Conservation (phyloP, 2,113 vertebrate species). For the Pterocles burchelli region DNA sequence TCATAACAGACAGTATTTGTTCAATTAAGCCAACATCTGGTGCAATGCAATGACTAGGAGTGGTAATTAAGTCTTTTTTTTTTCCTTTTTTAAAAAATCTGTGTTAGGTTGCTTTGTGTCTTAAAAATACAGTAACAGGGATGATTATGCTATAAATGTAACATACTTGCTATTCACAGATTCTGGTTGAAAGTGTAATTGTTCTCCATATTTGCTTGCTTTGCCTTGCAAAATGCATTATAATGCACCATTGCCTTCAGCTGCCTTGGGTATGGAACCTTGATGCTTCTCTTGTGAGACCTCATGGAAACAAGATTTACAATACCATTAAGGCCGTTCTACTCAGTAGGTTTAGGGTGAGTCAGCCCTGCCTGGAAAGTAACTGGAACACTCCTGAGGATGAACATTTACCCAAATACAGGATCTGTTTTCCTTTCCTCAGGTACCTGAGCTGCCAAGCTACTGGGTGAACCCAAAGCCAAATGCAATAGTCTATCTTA, state of each 20-base stretch:
- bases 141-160: background rate
- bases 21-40: conserved; percentile 27
- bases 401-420: background rate
- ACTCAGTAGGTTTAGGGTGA: background rate
- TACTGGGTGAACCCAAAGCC: background rate
- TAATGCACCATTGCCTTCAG: background rate
- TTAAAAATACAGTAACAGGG: background rate
- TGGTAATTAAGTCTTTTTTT: background rate
- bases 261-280: background rate
- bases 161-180: background rate
- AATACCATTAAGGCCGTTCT: background rate
- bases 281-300: background rate
- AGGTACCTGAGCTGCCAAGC: fast-evolving
- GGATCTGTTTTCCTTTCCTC: background rate
- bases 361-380: background rate
- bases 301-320: background rate
- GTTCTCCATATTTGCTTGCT: background rate
- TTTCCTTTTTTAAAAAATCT: background rate
- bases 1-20: background rate
- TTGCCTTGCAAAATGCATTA: background rate
- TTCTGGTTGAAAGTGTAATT: background rate
- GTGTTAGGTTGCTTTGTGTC: background rate
- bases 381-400: background rate
- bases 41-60: background rate
- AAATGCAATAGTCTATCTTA: background rate